Evolutionary conservation across 1,140 invertebrate genomes (phyloP).

Genomic region (Chlorops oryzae): DNA sequence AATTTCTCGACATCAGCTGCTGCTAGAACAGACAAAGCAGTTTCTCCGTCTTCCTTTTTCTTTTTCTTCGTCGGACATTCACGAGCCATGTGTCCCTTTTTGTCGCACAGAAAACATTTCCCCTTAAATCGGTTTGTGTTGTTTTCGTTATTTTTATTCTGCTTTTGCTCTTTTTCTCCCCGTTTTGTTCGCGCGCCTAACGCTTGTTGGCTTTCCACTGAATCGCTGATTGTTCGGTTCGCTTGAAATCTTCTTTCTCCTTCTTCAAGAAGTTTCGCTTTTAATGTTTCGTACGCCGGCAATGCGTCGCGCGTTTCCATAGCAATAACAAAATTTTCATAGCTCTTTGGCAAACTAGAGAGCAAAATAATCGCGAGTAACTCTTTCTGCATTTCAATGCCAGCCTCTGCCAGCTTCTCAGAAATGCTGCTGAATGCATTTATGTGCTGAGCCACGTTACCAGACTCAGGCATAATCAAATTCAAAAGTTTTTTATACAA

Average conservation of each 20-base stretch:
- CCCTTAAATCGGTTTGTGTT: no score
- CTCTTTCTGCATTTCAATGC: constrained; percentile 8
- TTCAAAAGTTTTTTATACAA: neutral
- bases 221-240: neutral
- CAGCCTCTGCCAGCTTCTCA: constrained; percentile 12
- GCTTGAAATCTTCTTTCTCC: constrained; percentile 8
- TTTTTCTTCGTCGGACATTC: constrained; percentile 9
- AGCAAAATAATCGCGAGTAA: constrained; percentile 8
- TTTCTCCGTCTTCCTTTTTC: neutral
- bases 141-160: constrained; percentile 1
- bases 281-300: neutral
- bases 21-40: neutral
- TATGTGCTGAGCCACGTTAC: neutral
- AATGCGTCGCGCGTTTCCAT: constrained; percentile 13
- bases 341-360: neutral
- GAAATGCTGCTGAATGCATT: neutral
- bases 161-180: neutral
- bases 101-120: constrained; percentile 4
- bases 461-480: neutral
- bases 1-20: neutral
- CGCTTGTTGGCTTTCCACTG: neutral
- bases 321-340: constrained; percentile 16
- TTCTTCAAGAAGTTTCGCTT: constrained; percentile 12
- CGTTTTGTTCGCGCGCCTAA: neutral
- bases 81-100: neutral